phyloP scores from a whole-genome alignment of 1,140 invertebrate species.

The Drosophila bocqueti region DNA sequence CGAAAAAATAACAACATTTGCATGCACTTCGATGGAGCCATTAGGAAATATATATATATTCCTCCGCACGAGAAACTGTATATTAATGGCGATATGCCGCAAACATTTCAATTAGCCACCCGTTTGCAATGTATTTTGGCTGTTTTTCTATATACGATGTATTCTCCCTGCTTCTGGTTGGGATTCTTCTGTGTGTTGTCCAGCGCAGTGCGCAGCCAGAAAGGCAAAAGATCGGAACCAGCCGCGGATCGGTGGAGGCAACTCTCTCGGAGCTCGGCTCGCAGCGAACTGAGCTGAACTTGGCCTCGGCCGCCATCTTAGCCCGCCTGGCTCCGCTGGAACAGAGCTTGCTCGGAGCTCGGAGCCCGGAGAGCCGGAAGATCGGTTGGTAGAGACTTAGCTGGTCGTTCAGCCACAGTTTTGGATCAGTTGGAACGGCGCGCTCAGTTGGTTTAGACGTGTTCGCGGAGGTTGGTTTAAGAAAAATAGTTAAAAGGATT shows the following conservation, averaged over 20 bases:
- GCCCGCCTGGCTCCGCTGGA: slow-evolving; percentile 53
- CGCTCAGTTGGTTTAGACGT: slow-evolving; percentile 70
- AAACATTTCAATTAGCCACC: slow-evolving; percentile 69
- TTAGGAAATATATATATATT: slow-evolving; percentile 34
- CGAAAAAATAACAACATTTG: slow-evolving; percentile 57
- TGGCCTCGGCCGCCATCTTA: slow-evolving; percentile 84
- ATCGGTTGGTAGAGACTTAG: not conserved
- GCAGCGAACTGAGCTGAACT: slow-evolving; percentile 81
- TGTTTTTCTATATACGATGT: slow-evolving; percentile 20
- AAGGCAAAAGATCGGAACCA: slow-evolving; percentile 26
- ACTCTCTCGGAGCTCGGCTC: slow-evolving; percentile 79
- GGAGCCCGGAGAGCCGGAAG: slow-evolving; percentile 40
- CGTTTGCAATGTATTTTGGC: slow-evolving; percentile 39
- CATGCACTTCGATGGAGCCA: slow-evolving; percentile 69
- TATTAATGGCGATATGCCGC: slow-evolving; percentile 40
- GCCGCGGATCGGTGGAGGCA: slow-evolving; percentile 37
- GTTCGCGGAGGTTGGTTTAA: slow-evolving; percentile 47
- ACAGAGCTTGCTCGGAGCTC: slow-evolving; percentile 8
- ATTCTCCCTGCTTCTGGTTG: slow-evolving; percentile 32
- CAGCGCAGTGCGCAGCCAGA: slow-evolving; percentile 63
- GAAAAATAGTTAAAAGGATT: not conserved
- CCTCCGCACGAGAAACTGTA: slow-evolving; percentile 22
- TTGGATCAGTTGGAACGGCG: slow-evolving; percentile 76
- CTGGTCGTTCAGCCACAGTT: slow-evolving; percentile 35
- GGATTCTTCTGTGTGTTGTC: slow-evolving; percentile 22